These are phyloP conservation scores for Drosophila varians DNA, from an alignment of 1,140 invertebrate species.

Conservation along the genomic window DNA sequence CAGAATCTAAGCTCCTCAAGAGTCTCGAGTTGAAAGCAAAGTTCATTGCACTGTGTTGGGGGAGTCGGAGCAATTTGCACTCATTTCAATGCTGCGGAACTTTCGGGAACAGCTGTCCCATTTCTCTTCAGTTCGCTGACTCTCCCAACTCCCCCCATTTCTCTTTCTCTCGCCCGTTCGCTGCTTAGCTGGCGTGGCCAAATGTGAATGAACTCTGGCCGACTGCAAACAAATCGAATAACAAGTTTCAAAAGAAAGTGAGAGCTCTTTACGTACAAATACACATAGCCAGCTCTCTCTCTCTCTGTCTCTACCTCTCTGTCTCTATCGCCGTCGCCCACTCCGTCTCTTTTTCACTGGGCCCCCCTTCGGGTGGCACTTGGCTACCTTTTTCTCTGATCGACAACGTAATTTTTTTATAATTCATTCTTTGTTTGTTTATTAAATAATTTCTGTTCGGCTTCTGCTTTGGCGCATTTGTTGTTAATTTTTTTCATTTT, in stretches of 20 bases:
- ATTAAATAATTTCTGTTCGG: slow-evolving; percentile 52
- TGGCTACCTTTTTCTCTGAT: slow-evolving; percentile 23
- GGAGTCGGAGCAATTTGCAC: slow-evolving; percentile 59
- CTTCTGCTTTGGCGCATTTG: slow-evolving; percentile 29
- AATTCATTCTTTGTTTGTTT: slow-evolving; percentile 60
- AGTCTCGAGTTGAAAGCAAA: slow-evolving; percentile 22
- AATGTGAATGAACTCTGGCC: slow-evolving; percentile 80
- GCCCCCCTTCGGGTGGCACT: background rate
- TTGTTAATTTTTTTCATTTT: slow-evolving; percentile 56
- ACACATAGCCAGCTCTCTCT: slow-evolving; percentile 20
- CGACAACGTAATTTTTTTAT: slow-evolving; percentile 49
- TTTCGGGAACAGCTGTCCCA: slow-evolving; percentile 75
- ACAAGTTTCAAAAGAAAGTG: slow-evolving; percentile 83
- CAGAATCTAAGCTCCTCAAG: slow-evolving; percentile 10
- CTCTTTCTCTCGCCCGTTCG: slow-evolving; percentile 16
- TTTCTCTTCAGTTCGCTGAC: slow-evolving; percentile 36
- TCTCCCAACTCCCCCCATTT: background rate
- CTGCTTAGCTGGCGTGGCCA: slow-evolving; percentile 38
- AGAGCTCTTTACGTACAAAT: slow-evolving; percentile 66
- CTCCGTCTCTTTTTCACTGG: no score
- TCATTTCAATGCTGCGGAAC: slow-evolving; percentile 71
- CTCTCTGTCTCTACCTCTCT: slow-evolving; percentile 6
- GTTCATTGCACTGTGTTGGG: slow-evolving; percentile 61
- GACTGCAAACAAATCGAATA: slow-evolving; percentile 72
- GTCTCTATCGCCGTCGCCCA: background rate